Evolutionary conservation across 1,140 invertebrate species (phyloP), one percentile per base, ranked within the genome.

Genomic region (Philotrypesis tridentata): DNA sequence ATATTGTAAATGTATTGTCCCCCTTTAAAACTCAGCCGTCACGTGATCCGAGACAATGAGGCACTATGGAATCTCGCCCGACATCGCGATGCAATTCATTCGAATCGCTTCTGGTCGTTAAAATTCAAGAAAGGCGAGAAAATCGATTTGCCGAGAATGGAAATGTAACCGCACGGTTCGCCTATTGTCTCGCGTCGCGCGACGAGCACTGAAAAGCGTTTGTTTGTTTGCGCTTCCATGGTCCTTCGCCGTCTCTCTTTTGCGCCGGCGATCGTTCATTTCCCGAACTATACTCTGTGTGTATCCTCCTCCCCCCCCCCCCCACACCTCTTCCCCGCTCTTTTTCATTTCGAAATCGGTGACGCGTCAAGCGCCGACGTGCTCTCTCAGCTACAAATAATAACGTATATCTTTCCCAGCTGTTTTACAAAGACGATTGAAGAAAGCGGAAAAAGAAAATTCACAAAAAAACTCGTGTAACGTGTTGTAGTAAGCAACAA

Each of bases 141-240:
- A 55, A 55, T 55, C 48, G 48, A 55, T 55, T 21, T 17, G 21
- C 48, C 21, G 48, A n/a, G 48, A n/a, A n/a, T n/a, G 48, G 6
- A 55, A 55, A n/a, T 11, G 63, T 29, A 29, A 29, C 14, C 8
- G n/a, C 25, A 21, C 65, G 27, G 5, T 55, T 79, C 40, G n/a
- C n/a, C 55, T 71, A 79, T 79, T 79, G 25, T 79, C 48, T 71
- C 67, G 29, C 6, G 40, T 72, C 63, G 70, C 63, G 67, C 61
- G 29, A 60, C 3, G 25, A 61, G 55, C 31, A 63, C 63, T 55
- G 12, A 40, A 73, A 43, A 33, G n/a, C 17, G 55, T 55, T 74
- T 37, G 6, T 80, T 73, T 77, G 2, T 77, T 80, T 65, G 70
- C 31, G 48, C 79, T 72, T 72, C 77, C 77, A 72, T 37, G 14